These are phyloP conservation scores for Acrocera orbiculus DNA, from an alignment of 2,888 invertebrate genomes.

Conservation along the genomic window DNA sequence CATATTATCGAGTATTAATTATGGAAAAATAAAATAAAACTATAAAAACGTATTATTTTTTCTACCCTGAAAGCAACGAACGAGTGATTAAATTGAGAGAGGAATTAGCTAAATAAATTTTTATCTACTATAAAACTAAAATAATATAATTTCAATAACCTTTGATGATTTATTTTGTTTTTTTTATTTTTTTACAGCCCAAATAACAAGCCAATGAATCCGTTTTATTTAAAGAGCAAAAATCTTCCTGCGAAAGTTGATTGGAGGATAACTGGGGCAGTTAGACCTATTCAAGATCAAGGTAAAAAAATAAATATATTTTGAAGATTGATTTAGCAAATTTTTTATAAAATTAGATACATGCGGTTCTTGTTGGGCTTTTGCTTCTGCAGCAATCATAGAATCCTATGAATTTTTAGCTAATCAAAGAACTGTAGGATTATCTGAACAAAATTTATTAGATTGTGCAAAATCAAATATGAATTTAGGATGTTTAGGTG, in stretches of 20 bases:
- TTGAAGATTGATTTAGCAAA: not conserved
- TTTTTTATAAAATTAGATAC: slow-evolving; percentile 1
- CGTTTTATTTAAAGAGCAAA: not conserved
- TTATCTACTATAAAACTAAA: too few relatives aligned
- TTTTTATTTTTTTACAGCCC: slow-evolving; percentile 1
- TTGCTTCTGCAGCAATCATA: slow-evolving; percentile 2
- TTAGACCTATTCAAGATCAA: slow-evolving; percentile 3
- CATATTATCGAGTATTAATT: too few relatives aligned
- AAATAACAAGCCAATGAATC: not conserved
- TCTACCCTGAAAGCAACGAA: too few relatives aligned
- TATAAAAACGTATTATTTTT: too few relatives aligned
- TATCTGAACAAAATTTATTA: slow-evolving; percentile 5
- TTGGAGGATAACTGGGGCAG: slow-evolving; percentile 3
- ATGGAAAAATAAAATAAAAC: too few relatives aligned
- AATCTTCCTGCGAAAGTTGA: not conserved
- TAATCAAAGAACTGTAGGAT: not conserved
- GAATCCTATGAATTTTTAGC: slow-evolving; percentile 3
- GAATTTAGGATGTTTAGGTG: slow-evolving; percentile 5
- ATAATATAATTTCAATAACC: too few relatives aligned
- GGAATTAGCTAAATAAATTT: too few relatives aligned
- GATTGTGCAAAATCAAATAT: slow-evolving; percentile 5
- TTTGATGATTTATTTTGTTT: too few relatives aligned
- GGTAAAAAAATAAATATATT: not conserved
- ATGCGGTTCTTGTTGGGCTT: slow-evolving; percentile 4
- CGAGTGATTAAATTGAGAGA: too few relatives aligned